Base-by-base conservation (phyloP, 2,113 vertebrate genomes). In the Sardina pilchardus region DNA sequence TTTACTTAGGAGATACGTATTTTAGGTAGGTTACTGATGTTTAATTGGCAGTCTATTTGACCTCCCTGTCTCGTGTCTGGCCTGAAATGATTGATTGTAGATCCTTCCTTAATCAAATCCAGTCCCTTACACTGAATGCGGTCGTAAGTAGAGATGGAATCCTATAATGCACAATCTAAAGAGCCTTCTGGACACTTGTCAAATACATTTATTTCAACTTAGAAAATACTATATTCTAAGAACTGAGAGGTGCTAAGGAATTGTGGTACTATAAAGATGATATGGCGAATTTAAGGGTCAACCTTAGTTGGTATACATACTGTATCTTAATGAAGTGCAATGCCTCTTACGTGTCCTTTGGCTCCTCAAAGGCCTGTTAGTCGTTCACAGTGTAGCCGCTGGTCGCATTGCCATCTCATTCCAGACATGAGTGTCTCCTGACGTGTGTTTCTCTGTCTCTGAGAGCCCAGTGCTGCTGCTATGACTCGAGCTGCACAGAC, bases 381-480 rank as follows among this genome's bases (percentile, higher is more conserved):
- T 16, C 36, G 5, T 34, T 78, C 34, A 17, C 14, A 36, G 1
- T 14, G 16, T 34, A 14, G 71, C 36, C 39, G 12, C 71, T 36
- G 34, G 30, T 16, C 71, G 10, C 14, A 19, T 78, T 5, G 30
- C 30, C 67, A 10, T 36, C 10, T 78, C 30, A 30, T 78, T 78
- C 71, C 12, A 16, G 71, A 16, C 34, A 78, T 36, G n/a, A 67
- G 24, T 30, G 26, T 71, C 63, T 71, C 63, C 1, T 34, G 30
- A 30, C 17, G 12, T 16, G 14, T 78, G 26, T 78, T 78, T 78
- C 3, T 78, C 30, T 78, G 8, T 34, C 71, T 36, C 71, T n/a
- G n/a, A 16, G 30, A 78, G 71, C 67, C 91, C 86, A 88, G 86
- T 89, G 86, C 83, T 85, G 87, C 86, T 85, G 87, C 87, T 92